Conservation (phyloP, 2,113 vertebrate genomes). For the Euleptes europaea region DNA sequence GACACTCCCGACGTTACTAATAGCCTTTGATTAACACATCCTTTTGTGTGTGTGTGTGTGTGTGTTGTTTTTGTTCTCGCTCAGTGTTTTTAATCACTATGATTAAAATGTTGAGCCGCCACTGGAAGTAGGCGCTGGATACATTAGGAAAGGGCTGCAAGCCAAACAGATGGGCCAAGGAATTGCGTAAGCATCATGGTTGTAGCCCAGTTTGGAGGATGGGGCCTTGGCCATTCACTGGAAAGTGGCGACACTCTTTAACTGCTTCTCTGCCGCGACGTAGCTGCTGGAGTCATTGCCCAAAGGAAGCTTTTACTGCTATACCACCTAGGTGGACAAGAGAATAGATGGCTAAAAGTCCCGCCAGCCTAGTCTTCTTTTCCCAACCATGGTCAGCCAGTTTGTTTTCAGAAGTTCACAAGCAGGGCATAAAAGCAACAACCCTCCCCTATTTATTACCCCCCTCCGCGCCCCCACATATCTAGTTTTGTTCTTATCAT, state of each 20-base stretch:
- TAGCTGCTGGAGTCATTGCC: not conserved
- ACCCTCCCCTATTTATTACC: not conserved
- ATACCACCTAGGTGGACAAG: too few relatives aligned
- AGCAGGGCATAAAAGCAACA: not conserved
- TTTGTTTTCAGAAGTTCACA: not conserved
- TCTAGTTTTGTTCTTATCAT: not conserved
- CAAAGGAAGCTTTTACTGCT: too few relatives aligned
- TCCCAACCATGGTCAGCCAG: too few relatives aligned
- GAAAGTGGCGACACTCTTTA: not conserved
- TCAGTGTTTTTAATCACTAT: constrained; percentile 69
- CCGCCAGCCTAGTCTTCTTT: too few relatives aligned
- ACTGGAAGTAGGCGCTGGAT: constrained; percentile 51
- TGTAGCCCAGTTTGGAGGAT: not conserved
- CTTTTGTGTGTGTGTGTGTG: constrained; percentile 45
- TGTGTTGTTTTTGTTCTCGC: constrained; percentile 58
- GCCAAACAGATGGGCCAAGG: constrained; percentile 68
- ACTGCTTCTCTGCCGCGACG: not conserved
- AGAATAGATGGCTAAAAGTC: too few relatives aligned
- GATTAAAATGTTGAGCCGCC: constrained; percentile 70
- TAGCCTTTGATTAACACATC: constrained; percentile 66
- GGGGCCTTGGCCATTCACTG: not conserved
- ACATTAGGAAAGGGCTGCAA: constrained; percentile 65
- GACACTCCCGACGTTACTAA: constrained; percentile 57
- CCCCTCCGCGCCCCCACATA: not conserved
- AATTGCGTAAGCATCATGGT: constrained; percentile 46